Percentiles rank a stretch among this genome's conserved stretches.
phyloP scores from a whole-genome alignment of 53 echinoderm and acorn worm species.

The Astropecten irregularis region DNA sequence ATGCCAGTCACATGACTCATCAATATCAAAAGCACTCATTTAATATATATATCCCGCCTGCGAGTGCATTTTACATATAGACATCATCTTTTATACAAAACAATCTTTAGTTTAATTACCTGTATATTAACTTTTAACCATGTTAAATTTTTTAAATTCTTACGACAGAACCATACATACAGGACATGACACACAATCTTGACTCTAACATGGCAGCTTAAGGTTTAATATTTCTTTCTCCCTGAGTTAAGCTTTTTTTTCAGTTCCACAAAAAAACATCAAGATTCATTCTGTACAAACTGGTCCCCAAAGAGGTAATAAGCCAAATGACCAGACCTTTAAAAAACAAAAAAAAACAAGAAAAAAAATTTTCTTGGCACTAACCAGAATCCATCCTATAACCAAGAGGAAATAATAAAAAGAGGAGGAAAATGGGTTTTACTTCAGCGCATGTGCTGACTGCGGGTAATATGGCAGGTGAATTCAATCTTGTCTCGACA shows the following conservation, averaged over 20 bases:
- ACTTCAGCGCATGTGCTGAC: conserved; percentile 84
- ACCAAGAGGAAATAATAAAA: background rate
- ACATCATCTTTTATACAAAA: conserved; percentile 56
- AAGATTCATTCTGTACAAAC: conserved; percentile 21
- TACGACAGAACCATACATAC: conserved; percentile 52
- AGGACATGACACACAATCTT: conserved; percentile 37
- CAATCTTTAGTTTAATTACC: conserved; percentile 40
- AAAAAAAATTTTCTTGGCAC: conserved; percentile 8
- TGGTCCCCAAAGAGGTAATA: conserved; percentile 49
- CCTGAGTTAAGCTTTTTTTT: conserved; percentile 42
- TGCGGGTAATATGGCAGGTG: conserved; percentile 97
- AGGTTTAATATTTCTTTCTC: conserved; percentile 53
- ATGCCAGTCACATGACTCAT: conserved; percentile 5
- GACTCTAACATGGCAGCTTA: conserved; percentile 51
- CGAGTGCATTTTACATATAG: conserved; percentile 54
- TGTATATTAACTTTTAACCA: conserved; percentile 17
- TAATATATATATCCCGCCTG: conserved; percentile 48
- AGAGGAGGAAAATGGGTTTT: background rate
- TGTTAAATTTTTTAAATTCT: background rate
- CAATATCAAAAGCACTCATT: conserved; percentile 44
- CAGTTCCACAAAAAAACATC: conserved; percentile 2
- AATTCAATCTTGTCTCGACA: conserved; percentile 98
- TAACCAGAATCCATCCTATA: background rate
- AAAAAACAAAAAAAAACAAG: background rate
- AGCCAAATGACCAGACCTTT: background rate